Base-by-base conservation (phyloP, 1,140 invertebrate genomes). In the Diploscapter pachys region DNA sequence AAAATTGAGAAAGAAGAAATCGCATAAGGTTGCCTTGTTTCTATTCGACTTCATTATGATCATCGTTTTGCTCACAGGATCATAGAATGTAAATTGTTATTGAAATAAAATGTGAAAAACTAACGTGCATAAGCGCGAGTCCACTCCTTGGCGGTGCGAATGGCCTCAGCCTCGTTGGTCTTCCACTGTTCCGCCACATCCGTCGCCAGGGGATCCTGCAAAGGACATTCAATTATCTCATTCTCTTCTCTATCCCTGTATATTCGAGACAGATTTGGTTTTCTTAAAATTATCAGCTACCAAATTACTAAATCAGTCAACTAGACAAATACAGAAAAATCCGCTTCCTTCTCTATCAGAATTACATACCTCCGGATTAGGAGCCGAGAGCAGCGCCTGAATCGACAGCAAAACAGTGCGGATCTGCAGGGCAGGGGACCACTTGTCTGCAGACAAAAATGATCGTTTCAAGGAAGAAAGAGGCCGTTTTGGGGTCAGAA, bases 121-220 rank as follows among this genome's bases (percentile, higher is more conserved):
- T 31, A 31, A 31, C 31, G 71, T n/a, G 82, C 82, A 75, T 85
- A 78, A 48, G 76, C 59, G 11, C 73, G 63, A 0, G 82, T 83
- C 82, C 80, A 83, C 64, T 85, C 78, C 64, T 83, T 84, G 88
- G 89, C 89, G 80, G 87, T 89, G 80, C 93, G 91, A 87, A 99
- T 98, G 80, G 97, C 97, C 88, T 97, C 93, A 79, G 90, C 91
- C 88, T 96, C 93, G 87, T 95, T 95, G 74, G 92, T 90, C 89
- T 97, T 98, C 95, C 95, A 98, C 80, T 95, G 90, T 87, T 98
- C 94, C 72, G 95, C 95, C 76, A 98, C 95, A 88, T 96, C 94
- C 88, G 96, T 97, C 68, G 93, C 94, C 83, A 98, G 88, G 55
- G 95, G 95, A 89, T 98, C 95, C 87, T 65, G 48, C 63, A 65